phyloP scores from a whole-genome alignment of 2,113 vertebrate species.

The Suncus etruscus region DNA sequence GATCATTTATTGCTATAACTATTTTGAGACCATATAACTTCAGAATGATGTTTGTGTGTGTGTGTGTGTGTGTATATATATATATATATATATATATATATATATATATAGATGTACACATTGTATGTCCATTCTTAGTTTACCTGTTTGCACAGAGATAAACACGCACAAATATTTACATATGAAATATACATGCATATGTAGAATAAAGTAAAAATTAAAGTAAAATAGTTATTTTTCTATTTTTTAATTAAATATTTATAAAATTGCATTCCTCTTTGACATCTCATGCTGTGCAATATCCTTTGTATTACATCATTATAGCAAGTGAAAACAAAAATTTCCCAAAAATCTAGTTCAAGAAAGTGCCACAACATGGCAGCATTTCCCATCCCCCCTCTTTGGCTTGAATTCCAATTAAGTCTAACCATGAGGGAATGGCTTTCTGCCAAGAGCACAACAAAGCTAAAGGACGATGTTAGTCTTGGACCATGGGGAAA shows the following conservation, averaged over 20 bases:
- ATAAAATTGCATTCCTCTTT: slow-evolving; percentile 21
- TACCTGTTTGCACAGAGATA: background rate
- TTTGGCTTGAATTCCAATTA: slow-evolving; percentile 69
- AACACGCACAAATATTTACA: background rate
- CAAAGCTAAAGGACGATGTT: slow-evolving; percentile 50
- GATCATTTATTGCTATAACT: slow-evolving; percentile 36
- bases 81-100: background rate
- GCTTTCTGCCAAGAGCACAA: slow-evolving; percentile 66
- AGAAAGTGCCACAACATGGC: slow-evolving; percentile 60
- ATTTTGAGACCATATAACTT: slow-evolving; percentile 40
- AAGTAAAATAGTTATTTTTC: slow-evolving; percentile 35
- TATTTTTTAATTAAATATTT: slow-evolving; percentile 45
- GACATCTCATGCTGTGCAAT: background rate
- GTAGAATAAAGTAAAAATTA: background rate
- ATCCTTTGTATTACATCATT: slow-evolving; percentile 51
- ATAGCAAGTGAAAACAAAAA: slow-evolving; percentile 42
- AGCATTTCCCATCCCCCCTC: slow-evolving; percentile 41
- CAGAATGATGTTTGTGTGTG: background rate
- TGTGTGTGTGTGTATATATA: too few species aligned
- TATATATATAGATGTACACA: background rate
- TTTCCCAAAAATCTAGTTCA: slow-evolving; percentile 31
- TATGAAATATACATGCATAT: background rate
- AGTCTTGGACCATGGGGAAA: slow-evolving; percentile 61
- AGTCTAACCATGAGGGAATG: slow-evolving; percentile 57
- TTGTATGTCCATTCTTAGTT: background rate